Percentiles rank a stretch among this genome's conserved stretches.
Conservation (phyloP, 92 coral and sea anemone species). For the Parazoanthus darwini region DNA sequence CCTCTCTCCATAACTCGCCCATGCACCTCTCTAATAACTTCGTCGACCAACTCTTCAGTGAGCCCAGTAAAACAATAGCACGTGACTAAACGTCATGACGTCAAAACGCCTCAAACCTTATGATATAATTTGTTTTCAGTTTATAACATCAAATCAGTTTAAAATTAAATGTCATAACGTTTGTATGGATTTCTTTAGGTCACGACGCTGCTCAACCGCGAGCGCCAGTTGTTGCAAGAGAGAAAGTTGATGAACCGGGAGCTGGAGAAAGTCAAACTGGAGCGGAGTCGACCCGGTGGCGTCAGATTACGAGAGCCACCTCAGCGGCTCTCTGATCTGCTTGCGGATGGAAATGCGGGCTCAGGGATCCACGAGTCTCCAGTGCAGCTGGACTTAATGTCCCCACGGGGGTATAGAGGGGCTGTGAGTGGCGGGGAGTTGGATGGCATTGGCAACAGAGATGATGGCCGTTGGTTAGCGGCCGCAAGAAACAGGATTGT, state of each 20-base stretch:
- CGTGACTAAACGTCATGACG: too few relatives aligned
- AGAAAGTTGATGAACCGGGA: constrained; percentile 84
- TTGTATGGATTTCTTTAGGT: constrained; percentile 57
- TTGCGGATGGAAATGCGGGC: constrained; percentile 62
- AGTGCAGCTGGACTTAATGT: constrained; percentile 86
- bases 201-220: constrained; percentile 86
- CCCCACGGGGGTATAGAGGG: constrained; percentile 80
- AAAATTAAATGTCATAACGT: too few relatives aligned
- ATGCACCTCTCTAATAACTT: too few relatives aligned
- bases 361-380: constrained; percentile 70
- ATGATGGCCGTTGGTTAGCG: constrained; percentile 43
- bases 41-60: too few relatives aligned
- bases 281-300: constrained; percentile 81
- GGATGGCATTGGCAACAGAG: constrained; percentile 70
- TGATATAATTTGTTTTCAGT: too few relatives aligned
- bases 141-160: too few relatives aligned
- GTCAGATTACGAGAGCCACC: constrained; percentile 78
- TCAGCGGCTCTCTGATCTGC: constrained; percentile 79
- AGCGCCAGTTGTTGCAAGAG: constrained; percentile 90
- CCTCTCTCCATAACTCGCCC: too few relatives aligned
- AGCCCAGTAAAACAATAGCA: too few relatives aligned
- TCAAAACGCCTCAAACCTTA: too few relatives aligned
- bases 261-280: constrained; percentile 83
- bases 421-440: constrained; percentile 57
- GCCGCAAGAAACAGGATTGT: constrained; percentile 20